Conservation (phyloP, 2,113 vertebrate genomes). For the Atrichornis clamosus region DNA sequence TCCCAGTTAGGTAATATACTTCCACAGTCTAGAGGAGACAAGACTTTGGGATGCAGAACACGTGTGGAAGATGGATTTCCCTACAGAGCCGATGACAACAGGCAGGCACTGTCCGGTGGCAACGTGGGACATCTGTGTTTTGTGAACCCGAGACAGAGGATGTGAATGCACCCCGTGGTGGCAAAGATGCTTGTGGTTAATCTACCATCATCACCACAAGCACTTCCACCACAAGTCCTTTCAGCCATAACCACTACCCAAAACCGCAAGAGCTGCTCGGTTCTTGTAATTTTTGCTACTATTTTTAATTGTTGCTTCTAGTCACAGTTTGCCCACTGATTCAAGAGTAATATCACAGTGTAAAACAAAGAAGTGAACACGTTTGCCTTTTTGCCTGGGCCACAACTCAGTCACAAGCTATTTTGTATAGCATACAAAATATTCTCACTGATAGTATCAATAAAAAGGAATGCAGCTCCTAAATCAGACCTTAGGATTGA, state of each 20-base stretch:
- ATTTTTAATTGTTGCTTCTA: background rate
- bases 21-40: background rate
- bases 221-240: background rate
- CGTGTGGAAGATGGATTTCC: background rate
- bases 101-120: background rate
- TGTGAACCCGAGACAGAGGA: background rate
- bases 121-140: background rate
- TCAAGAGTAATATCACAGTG: background rate
- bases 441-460: background rate
- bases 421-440: background rate
- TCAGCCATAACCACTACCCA: background rate
- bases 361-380: background rate
- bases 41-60: background rate
- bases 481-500: background rate
- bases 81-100: accelerated
- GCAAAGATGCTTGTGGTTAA: background rate
- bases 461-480: background rate
- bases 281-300: background rate
- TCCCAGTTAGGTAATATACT: background rate
- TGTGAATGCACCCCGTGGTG: background rate
- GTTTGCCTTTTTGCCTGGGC: background rate
- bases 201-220: background rate
- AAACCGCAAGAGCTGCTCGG: background rate
- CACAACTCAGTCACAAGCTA: background rate
- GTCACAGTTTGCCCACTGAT: background rate